Evolutionary conservation across 92 coral and sea anemone species (phyloP).

Genomic region (Heteractis magnifica): DNA sequence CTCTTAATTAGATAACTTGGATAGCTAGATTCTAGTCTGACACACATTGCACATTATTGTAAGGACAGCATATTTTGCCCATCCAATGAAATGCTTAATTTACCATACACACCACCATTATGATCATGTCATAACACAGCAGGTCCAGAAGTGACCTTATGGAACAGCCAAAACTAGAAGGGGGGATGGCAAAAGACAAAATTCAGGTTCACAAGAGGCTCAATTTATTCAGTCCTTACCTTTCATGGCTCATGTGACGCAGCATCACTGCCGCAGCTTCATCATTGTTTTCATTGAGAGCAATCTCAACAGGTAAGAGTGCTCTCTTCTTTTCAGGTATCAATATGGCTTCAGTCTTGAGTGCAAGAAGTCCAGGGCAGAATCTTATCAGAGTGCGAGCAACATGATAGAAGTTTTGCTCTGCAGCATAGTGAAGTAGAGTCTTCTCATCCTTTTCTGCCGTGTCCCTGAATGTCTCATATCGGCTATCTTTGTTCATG

Average conservation of each 20-base stretch:
- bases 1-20: not conserved
- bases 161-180: not conserved
- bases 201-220: no score
- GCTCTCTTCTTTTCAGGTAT: conserved; percentile 67
- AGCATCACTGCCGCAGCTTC: conserved; percentile 71
- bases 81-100: no score
- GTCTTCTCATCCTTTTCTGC: conserved; percentile 49
- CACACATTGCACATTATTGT: no score
- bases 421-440: conserved; percentile 75
- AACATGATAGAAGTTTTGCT: conserved; percentile 59
- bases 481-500: conserved; percentile 67
- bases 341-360: conserved; percentile 69
- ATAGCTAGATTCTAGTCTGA: no score
- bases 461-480: conserved; percentile 70
- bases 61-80: no score
- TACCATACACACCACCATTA: no score
- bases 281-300: conserved; percentile 62
- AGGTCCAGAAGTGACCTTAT: no score
- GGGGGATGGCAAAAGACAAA: not conserved
- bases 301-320: conserved; percentile 73
- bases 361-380: conserved; percentile 78
- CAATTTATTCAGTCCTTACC: conserved; percentile 25
- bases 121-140: no score
- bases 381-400: conserved; percentile 64
- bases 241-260: conserved; percentile 72